Evolutionary conservation across 2,888 invertebrate species (phyloP), one percentile per base, ranked within the genome.

Genomic region (Camptogramma bilineatum): DNA sequence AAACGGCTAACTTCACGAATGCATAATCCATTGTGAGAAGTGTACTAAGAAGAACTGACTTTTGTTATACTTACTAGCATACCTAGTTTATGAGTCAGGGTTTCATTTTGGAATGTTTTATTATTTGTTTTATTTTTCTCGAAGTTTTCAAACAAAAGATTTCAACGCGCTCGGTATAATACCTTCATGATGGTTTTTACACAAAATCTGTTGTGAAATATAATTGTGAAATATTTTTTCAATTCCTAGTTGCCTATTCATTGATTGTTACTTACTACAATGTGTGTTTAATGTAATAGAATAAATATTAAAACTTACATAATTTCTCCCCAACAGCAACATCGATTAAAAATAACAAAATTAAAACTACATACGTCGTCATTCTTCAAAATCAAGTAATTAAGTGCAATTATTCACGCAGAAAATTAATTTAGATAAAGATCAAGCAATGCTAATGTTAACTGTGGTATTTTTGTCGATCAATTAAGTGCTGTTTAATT

Each of bases 331-430:
- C 65, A 19, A 57, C n/a, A 16, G 24, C 52, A 9, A 57, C 19
- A 53, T 57, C 50, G 2, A 66, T 19, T 8, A 62, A 50, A 31
- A 48, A 17, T 4, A 68, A 0, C 8, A 62, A 57, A n/a, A 69
- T 17, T 2, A 63, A 9, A 18, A 34, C n/a, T 8, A 54, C 7
- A 16, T 8, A 60, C 39, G 18, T 16, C 52, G 28, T 39, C 69
- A 65, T 69, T 46, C 4, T 65, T 13, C 39, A 28, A 57, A 48
- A 62, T 44, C 19, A 17, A 31, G 34, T 44, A 48, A 21, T 21
- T 48, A 42, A 18, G 4, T 57, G 34, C 13, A 39, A 52, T 47
- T 52, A 47, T 34, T n/a, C 18, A 31, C 46, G 19, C 19, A 19
- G 46, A 48, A 48, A 13, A 39, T 13, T 4, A 39, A 13, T 39